Evolutionary conservation across 1,140 invertebrate species (phyloP).

Genomic region (Nomia melanderi): DNA sequence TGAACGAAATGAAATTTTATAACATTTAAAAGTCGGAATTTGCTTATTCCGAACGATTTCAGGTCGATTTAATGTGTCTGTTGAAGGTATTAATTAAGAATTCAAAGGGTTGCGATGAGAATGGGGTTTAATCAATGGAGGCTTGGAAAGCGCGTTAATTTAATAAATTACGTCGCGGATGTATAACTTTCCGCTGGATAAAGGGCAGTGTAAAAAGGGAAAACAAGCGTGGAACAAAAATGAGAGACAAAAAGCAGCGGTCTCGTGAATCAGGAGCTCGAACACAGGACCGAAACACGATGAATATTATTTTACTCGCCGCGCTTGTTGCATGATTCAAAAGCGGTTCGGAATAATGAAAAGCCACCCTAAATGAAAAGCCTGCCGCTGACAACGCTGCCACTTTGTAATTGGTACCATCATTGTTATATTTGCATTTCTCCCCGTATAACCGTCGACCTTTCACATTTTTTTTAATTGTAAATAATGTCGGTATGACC

Average conservation of each 20-base stretch:
- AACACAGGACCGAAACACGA: conserved; percentile 29
- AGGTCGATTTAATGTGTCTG: too few species aligned
- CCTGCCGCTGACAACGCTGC: conserved; percentile 9
- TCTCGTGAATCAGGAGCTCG: neutral
- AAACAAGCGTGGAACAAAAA: neutral
- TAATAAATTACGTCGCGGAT: too few species aligned
- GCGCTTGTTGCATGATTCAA: conserved; percentile 19
- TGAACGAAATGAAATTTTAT: too few species aligned
- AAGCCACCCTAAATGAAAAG: conserved; percentile 46
- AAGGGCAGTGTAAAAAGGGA: neutral
- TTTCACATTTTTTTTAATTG: neutral
- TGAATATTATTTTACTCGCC: conserved; percentile 48
- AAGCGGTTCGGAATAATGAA: conserved; percentile 36
- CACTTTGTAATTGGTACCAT: conserved; percentile 42
- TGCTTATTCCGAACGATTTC: too few species aligned
- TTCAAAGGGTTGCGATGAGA: too few species aligned
- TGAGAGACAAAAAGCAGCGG: neutral
- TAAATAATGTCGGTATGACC: neutral
- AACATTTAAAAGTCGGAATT: too few species aligned
- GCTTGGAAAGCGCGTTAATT: too few species aligned
- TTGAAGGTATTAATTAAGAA: too few species aligned
- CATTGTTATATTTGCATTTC: conserved; percentile 45
- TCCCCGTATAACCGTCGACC: neutral
- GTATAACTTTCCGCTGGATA: neutral
- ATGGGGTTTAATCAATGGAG: too few species aligned